These are phyloP conservation scores for Cladopsammia gracilis DNA, from an alignment of 64 coral and sea anemone species.

Conservation along the genomic window DNA sequence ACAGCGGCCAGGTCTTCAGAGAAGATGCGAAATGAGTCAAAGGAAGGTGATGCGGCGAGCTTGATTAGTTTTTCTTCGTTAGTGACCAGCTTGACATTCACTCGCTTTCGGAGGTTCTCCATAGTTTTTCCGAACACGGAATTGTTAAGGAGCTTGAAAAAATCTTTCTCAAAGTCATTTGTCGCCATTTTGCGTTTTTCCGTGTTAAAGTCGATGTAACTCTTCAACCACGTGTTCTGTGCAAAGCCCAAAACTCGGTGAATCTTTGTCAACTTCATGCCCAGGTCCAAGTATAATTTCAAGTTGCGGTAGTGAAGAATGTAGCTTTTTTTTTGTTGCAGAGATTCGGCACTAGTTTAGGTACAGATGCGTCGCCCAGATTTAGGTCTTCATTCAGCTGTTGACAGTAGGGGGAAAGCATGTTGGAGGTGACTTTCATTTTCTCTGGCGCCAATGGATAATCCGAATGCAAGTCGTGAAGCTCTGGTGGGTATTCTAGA, in stretches of 20 bases:
- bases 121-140: conserved; percentile 46
- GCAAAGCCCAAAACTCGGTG: neutral
- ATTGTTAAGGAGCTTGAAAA: conserved; percentile 17
- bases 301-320: neutral
- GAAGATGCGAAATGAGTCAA: neutral
- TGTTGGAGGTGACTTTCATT: conserved; percentile 24
- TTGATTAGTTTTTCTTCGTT: neutral
- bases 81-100: conserved; percentile 15
- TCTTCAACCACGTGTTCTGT: neutral
- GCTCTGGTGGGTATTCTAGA: neutral
- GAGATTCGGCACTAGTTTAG: conserved; percentile 52
- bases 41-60: neutral
- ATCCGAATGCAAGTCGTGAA: conserved; percentile 31
- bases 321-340: neutral
- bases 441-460: conserved; percentile 53
- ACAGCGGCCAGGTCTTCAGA: neutral
- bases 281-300: neutral
- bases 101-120: conserved; percentile 8
- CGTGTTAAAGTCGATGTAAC: conserved; percentile 29
- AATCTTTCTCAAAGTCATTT: conserved; percentile 40
- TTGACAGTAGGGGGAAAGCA: conserved; percentile 47
- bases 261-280: conserved; percentile 28
- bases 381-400: neutral
- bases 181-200: neutral
- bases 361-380: neutral